Percentiles rank a stretch among this genome's conserved stretches.
Conservation (phyloP, 2,797 vertebrate genomes). For the Perodicticus potto region DNA sequence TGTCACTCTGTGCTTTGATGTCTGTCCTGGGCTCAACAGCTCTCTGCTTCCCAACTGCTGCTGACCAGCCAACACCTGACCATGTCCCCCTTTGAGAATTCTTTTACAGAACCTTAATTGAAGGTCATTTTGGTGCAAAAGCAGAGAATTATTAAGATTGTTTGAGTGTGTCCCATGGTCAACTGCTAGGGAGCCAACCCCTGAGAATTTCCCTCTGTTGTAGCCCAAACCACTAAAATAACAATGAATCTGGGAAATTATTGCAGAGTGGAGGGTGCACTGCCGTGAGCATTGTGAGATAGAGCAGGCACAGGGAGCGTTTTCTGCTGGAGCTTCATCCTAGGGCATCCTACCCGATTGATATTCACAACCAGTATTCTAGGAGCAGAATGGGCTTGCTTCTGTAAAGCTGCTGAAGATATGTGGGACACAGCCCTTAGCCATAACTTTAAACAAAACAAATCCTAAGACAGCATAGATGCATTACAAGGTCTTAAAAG, state of each 20-base stretch:
- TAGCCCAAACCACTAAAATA: conserved; percentile 11
- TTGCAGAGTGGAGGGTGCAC: background rate
- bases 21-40: background rate
- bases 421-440: background rate
- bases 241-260: background rate
- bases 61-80: background rate
- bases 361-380: background rate
- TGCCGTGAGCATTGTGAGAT: background rate
- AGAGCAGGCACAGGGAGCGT: background rate
- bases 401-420: background rate
- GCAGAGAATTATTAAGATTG: conserved; percentile 47
- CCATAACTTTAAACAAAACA: background rate
- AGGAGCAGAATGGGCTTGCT: background rate
- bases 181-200: background rate
- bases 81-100: background rate
- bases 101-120: conserved; percentile 38
- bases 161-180: background rate
- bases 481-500: background rate
- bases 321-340: background rate
- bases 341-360: background rate
- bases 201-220: background rate
- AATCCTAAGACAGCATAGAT: background rate
- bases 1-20: background rate
- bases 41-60: background rate
- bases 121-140: background rate